Base-by-base conservation (phyloP, 1,140 invertebrate genomes). In the Aphelenchoides fujianensis region DNA sequence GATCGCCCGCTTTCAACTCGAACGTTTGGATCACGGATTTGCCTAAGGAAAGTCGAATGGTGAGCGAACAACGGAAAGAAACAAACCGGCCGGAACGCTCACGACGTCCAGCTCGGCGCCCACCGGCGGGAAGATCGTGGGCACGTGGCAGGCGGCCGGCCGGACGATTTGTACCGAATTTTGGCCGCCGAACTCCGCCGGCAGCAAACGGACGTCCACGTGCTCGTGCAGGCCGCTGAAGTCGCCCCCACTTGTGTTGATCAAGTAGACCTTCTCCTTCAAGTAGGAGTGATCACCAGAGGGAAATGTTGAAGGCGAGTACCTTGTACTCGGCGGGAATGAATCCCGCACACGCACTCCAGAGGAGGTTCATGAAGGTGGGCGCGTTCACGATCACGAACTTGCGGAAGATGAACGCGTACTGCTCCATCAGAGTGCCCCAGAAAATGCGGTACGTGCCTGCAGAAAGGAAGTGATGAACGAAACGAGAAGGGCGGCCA, bases 401-500 rank as follows among this genome's bases (percentile, higher is more conserved):
- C 30, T 74, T 34, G 23, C 28, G 31, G 23, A 75, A 63, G 23
- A 75, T 31, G 53, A 30, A 69, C 7, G 74, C 67, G 30, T 75
- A 75, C 68, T 75, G 74, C 41, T 75, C 74, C 16, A 75, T 55
- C 19, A 75, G 23, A 31, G 71, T 75, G 30, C 74, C 74, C 74
- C 74, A 75, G 34, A 75, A 48, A 34, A 75, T 75, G 7, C 74
- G 55, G 36, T 75, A 75, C 7, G 74, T 53, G 7, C 74, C 73
- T 75, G 48, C 7, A 53, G 12, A 54, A 68, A 16, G 2, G 7
- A 70, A n/a, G 48, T 27, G 2, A n/a, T n/a, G n/a, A n/a, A n/a
- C n/a, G n/a, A 19, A 12, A 32, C 48, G 1, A 16, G 19, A n/a
- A 23, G 68, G 31, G 3, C 30, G 9, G 5, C 1, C 53, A 2